phyloP scores from a whole-genome alignment of 2,888 invertebrate genomes.

The Cerastoderma edule region DNA sequence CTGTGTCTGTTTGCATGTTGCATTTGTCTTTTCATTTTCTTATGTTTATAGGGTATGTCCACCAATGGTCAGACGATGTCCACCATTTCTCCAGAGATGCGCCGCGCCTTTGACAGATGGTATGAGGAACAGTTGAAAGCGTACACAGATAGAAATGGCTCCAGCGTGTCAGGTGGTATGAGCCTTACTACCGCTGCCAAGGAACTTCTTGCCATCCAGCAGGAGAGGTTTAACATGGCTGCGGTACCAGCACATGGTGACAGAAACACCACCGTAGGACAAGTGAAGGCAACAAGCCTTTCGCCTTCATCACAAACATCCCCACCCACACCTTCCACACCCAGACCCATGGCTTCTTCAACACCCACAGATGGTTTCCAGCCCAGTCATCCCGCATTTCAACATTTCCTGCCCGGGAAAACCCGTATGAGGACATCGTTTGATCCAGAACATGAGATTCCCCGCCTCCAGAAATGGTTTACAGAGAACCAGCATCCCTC shows the following conservation, averaged over 20 bases:
- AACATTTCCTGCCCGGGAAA: conserved; percentile 67
- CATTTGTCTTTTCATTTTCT: conserved; percentile 53
- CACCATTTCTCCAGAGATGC: conserved; percentile 90
- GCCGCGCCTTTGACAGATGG: conserved; percentile 96
- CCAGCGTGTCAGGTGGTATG: conserved; percentile 41
- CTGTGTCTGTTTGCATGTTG: too few species aligned
- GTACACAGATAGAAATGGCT: conserved; percentile 34
- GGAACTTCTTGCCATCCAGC: conserved; percentile 49
- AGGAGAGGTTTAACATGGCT: conserved; percentile 38
- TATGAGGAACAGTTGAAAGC: conserved; percentile 86
- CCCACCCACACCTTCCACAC: conserved; percentile 23
- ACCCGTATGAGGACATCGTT: conserved; percentile 97
- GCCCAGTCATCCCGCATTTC: conserved; percentile 50
- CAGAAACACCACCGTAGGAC: neutral
- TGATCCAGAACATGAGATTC: conserved; percentile 97
- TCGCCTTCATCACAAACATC: conserved; percentile 35
- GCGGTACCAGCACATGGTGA: conserved; percentile 1
- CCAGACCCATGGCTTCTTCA: conserved; percentile 55
- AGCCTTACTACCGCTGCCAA: conserved; percentile 55
- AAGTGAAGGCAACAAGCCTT: conserved; percentile 16
- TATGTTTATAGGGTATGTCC: conserved; percentile 89
- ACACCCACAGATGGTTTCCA: conserved; percentile 50
- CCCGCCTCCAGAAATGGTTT: conserved; percentile 98
- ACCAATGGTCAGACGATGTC: conserved; percentile 89
- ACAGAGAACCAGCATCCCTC: conserved; percentile 98